phyloP scores from a whole-genome alignment of 1,140 invertebrate species.

The Dendroctonus ponderosae region DNA sequence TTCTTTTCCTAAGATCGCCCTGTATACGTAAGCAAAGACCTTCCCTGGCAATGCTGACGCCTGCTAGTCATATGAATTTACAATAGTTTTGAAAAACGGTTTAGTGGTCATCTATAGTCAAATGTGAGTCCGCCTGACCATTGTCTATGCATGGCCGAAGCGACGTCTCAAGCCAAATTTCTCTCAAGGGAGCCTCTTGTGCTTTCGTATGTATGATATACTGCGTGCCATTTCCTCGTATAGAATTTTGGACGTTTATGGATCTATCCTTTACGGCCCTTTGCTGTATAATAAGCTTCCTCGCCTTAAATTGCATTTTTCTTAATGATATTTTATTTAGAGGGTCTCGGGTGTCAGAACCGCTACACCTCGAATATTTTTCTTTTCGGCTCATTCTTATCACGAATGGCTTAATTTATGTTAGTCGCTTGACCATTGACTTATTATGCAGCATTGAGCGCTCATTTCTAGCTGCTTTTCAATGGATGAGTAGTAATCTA shows the following conservation, averaged over 20 bases:
- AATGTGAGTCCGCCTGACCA: conserved; percentile 45
- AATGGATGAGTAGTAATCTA: conserved; percentile 5
- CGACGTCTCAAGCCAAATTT: conserved; percentile 44
- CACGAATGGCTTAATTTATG: too few relatives aligned
- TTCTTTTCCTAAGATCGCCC: too few relatives aligned
- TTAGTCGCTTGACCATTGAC: too few relatives aligned
- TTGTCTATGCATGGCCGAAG: conserved; percentile 46
- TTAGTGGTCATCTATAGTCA: conserved; percentile 50
- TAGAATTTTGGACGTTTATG: conserved; percentile 46
- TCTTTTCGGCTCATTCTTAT: too few relatives aligned
- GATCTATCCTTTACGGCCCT: conserved; percentile 33
- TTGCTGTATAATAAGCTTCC: conserved; percentile 25
- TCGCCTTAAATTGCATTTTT: conserved; percentile 32
- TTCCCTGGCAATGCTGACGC: conserved; percentile 37
- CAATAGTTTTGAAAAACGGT: conserved; percentile 47
- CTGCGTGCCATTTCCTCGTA: conserved; percentile 44
- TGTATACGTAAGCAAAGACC: conserved; percentile 20
- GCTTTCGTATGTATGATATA: conserved; percentile 49
- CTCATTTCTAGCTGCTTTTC: not conserved
- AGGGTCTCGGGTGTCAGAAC: too few relatives aligned
- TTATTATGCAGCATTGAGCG: too few relatives aligned
- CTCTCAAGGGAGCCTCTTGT: conserved; percentile 43
- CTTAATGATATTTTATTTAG: conserved; percentile 23
- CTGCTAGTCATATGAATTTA: conserved; percentile 43
- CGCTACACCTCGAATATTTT: too few relatives aligned